Percentiles rank a stretch among this genome's conserved stretches.
Conservation (phyloP, 2,113 vertebrate genomes). For the Malurus melanocephalus region DNA sequence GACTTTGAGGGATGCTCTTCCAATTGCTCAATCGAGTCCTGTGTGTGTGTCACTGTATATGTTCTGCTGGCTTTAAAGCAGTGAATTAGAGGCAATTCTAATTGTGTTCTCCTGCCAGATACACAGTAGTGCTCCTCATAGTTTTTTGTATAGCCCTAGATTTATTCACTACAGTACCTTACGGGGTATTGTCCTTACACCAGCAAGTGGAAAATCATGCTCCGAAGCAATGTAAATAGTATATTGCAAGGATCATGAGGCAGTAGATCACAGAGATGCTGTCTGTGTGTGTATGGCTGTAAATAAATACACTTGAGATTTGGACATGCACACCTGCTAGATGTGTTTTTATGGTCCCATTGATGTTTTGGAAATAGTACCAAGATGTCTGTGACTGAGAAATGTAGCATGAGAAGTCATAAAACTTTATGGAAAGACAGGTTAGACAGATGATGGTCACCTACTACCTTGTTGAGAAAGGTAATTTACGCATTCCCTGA, state of each 20-base stretch:
- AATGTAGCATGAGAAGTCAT: background rate
- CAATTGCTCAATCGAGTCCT: fast-evolving
- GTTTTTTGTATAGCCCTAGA: background rate
- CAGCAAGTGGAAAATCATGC: background rate
- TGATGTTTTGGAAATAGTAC: background rate
- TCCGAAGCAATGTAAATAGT: slow-evolving; percentile 15
- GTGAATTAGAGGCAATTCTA: background rate
- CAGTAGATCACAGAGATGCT: background rate
- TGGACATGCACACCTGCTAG: background rate
- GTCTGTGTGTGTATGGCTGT: background rate
- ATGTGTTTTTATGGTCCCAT: background rate
- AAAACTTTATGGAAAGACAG: background rate
- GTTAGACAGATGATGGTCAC: background rate
- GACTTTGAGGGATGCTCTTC: background rate
- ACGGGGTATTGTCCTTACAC: background rate
- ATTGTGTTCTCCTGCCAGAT: background rate
- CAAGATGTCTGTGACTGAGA: background rate
- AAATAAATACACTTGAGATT: background rate
- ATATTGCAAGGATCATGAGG: background rate
- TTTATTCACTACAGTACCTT: background rate
- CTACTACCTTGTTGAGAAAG: background rate
- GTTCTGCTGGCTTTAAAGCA: background rate
- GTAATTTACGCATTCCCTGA: background rate
- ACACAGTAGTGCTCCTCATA: background rate
- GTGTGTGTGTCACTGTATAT: background rate